Conservation (phyloP, 2,113 vertebrate species). For the Sarotherodon lohbergeri region DNA sequence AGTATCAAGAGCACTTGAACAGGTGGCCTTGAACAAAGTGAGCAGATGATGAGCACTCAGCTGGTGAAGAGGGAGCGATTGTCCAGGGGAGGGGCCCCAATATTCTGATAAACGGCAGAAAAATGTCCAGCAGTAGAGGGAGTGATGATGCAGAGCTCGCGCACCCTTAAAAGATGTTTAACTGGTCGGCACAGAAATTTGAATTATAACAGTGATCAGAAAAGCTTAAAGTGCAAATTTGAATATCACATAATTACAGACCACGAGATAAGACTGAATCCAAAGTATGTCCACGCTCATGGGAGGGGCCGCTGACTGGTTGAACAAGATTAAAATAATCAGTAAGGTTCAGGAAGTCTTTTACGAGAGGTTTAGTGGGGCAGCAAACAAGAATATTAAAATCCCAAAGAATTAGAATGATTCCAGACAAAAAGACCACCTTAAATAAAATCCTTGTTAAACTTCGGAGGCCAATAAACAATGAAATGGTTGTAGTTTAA, state of each 20-base stretch:
- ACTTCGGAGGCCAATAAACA: background rate
- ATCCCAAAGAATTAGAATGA: fast-evolving
- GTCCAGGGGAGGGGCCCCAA: background rate
- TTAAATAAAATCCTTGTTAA: background rate
- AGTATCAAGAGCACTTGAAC: too few relatives aligned
- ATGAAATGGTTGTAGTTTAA: too few relatives aligned
- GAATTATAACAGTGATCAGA: background rate
- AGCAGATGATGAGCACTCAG: too few relatives aligned
- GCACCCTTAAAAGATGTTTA: background rate
- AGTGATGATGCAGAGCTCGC: background rate
- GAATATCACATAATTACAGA: background rate
- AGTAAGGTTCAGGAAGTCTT: background rate
- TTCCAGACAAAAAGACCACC: background rate
- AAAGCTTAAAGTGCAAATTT: background rate
- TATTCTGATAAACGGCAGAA: background rate
- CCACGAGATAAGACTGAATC: background rate
- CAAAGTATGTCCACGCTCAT: background rate
- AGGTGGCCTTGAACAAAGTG: too few relatives aligned
- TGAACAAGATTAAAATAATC: background rate
- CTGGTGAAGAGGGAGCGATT: too few relatives aligned
- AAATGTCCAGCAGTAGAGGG: background rate
- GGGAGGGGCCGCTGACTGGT: background rate
- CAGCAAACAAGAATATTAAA: background rate
- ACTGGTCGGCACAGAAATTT: background rate
- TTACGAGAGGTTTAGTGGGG: background rate